Evolutionary conservation across 2,797 vertebrate genomes (phyloP), one percentile per base, ranked within the genome.

Genomic region (Acrossocheilus wenchowensis): DNA sequence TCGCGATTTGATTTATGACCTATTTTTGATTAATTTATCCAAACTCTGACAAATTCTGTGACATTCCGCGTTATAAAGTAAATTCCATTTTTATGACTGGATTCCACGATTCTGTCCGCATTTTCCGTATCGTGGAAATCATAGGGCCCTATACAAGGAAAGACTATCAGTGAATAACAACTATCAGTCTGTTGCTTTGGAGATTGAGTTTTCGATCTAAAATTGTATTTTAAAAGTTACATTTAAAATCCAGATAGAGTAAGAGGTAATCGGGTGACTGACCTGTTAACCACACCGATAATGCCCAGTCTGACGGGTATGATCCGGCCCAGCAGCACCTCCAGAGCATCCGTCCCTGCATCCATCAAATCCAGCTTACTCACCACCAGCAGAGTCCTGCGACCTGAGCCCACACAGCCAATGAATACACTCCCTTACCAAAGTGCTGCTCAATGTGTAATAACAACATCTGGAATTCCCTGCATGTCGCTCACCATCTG

Each of bases 281-380:
- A 97, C 96, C 96, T 95, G 94, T 97, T 97, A 69, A 97, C 96
- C 80, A 97, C 96, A 0, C 96, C 96, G 0, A 97, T 95, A 77
- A 97, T 97, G 66, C 96, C 96, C 6, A 97, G 94, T 74, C 92
- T 94, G 90, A 97, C 94, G 0, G 96, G 96, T 90, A 96, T 96
- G 91, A 97, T 95, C 34, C 96, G 94, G 34, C 96, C 96, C 86
- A 96, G 91, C 83, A 97, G 94, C 43, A 96, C 95, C 86, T 97
- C 96, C 74, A 96, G 91, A 3, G 96, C 96, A 69, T 97, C 96
- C 0, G 96, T 97, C 26, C 96, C 96, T 0, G 96, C 95, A 54
- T 97, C 96, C 96, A 97, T 97, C 90, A 97, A 91, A 90, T 96
- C 96, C 90, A 97, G 92, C 73, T 97, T 97, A 89, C 95, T 97